Evolutionary conservation across 2,113 vertebrate genomes (phyloP), one percentile per base, ranked within the genome.

Genomic region (Peromyscus polionotus): DNA sequence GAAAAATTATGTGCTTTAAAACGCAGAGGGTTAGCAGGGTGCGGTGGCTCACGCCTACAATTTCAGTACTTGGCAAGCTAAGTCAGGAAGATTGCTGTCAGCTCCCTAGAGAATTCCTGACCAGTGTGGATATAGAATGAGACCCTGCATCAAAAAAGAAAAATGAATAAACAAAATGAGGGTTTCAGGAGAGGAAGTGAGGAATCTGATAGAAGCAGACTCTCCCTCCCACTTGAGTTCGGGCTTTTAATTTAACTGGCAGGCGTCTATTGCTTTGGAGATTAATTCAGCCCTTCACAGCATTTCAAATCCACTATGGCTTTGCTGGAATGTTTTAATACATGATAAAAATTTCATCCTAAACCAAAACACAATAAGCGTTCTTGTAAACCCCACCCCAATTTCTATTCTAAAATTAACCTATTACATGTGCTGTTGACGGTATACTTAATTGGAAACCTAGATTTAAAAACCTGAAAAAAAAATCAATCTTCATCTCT

Each of bases 361-460:
- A 97, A 96, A 17, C 0, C 7, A 2, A 67, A 67, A 98, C 84
- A 88, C 97, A 97, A 96, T 89, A 97, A 97, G 95, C 90, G 90
- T 92, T 98, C 98, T 98, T 98, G 89, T 87, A 97, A 36, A 28
- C 17, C 42, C 8, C 93, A 89, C 33, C 88, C 94, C 95, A 90
- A 98, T 93, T 98, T 97, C 98, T 98, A 98, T 77, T 95, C 97
- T 98, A 98, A 98, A 92, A 97, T 93, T 96, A 98, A 97, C 98
- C 97, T 95, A 90, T 96, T 96, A 84, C 48, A 14, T 28, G 97
- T 97, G 98, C 97, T 91, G 97, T 97, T 97, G 88, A 95, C 97
- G 98, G 98, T 96, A 97, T 98, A 54, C 36, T 20, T 77, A 83
- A 96, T 14, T 93, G 89, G 83, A 96, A 98, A 87, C 96, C 98